These are phyloP conservation scores for Equus przewalskii DNA, from an alignment of 2,113 vertebrate species.

Conservation along the genomic window DNA sequence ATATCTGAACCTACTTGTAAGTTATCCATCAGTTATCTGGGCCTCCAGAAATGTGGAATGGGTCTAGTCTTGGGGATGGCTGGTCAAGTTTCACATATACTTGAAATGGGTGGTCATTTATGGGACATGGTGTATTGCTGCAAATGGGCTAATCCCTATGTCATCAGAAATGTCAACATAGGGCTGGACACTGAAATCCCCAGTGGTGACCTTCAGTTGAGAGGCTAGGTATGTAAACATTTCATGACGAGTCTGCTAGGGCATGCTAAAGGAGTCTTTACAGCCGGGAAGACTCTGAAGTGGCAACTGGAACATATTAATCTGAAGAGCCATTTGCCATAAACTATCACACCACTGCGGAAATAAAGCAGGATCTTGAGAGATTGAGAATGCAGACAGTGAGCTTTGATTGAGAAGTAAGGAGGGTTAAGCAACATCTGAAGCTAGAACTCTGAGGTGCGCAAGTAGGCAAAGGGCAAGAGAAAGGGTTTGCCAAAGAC, in stretches of 20 bases:
- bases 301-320: background rate
- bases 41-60: background rate
- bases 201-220: background rate
- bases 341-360: background rate
- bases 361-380: background rate
- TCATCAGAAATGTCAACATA: background rate
- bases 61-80: background rate
- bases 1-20: background rate
- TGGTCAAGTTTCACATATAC: background rate
- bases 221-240: background rate
- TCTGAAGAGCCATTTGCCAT: background rate
- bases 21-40: background rate
- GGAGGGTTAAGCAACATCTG: background rate
- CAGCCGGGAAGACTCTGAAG: background rate
- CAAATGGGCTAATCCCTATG: background rate
- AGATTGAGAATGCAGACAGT: background rate
- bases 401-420: background rate
- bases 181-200: background rate
- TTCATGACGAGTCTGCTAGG: background rate
- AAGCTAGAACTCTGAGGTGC: background rate
- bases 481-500: background rate
- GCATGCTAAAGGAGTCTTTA: background rate
- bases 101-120: background rate
- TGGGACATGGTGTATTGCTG: background rate
- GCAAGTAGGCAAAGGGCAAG: background rate